Base-by-base conservation (phyloP, 2,888 invertebrate species). In the Athrips mouffetella region DNA sequence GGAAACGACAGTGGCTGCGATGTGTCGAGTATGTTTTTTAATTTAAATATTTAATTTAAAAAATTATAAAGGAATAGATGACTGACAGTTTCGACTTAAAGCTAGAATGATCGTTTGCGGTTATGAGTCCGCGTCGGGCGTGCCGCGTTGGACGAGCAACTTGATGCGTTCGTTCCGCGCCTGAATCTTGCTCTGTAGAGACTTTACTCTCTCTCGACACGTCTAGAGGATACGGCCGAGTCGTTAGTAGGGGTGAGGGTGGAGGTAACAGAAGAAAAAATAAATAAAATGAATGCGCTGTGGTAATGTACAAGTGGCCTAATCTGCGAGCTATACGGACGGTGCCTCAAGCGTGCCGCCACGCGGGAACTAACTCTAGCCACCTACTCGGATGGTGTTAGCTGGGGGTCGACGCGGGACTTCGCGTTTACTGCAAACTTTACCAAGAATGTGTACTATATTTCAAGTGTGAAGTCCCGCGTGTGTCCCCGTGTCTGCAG, bases 111-210 rank as follows among this genome's bases (percentile, higher is more conserved):
- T 57, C 63, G 56, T 57, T 54, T 59, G 59, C 59, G 57, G 63
- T 77, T 91, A 93, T 74, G 91, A 91, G 82, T 93, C 94, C 76
- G 92, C 90, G 86, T 95, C 94, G 65, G 96, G 96, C 68, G 92
- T 92, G 87, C 96, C 96, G 77, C 95, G 93, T 90, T 96, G 94
- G 80, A 94, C 91, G 73, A 97, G 90, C 67, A 95, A 90, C 86
- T 96, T 96, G 76, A 96, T 94, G 76, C 96, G 94, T 89, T 97
- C 96, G 80, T 93, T 93, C 64, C 95, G 93, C 87, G 95, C 94
- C 73, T 93, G 91, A 74, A 97, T 94, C 91, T 95, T 95, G 89
- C 93, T 94, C 86, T 96, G 95, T 76, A 97, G 91, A 79, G 92
- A 91, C 81, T 94, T 94, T 71, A 96, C 93, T 87, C 92, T 92